phyloP scores from a whole-genome alignment of 2,888 invertebrate genomes.

The Cancer borealis region DNA sequence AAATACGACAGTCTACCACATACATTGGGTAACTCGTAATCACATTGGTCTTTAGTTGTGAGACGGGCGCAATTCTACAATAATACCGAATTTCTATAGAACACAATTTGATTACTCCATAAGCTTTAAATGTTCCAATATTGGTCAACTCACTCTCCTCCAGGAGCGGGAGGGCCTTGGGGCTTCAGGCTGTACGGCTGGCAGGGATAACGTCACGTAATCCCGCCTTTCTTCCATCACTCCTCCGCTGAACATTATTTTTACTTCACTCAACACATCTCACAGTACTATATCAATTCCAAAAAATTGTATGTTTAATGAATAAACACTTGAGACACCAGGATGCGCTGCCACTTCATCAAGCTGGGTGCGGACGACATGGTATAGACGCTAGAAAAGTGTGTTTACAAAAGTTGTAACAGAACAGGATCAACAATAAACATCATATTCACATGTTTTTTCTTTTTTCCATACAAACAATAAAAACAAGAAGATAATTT shows the following conservation, averaged over 20 bases:
- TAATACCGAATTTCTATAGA: too few relatives aligned
- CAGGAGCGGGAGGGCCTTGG: slow-evolving; percentile 53
- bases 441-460: too few relatives aligned
- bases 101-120: too few relatives aligned
- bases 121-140: too few relatives aligned
- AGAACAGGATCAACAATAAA: neutral
- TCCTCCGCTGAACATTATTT: slow-evolving; percentile 49
- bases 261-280: neutral
- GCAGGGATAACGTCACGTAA: slow-evolving; percentile 71
- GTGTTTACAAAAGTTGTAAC: neutral
- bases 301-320: neutral
- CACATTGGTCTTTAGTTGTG: too few relatives aligned
- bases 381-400: neutral
- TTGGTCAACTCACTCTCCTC: slow-evolving; percentile 61
- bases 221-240: slow-evolving; percentile 70
- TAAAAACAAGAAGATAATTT: too few relatives aligned
- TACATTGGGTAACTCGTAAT: too few relatives aligned
- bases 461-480: too few relatives aligned
- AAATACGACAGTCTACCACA: too few relatives aligned
- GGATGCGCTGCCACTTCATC: neutral
- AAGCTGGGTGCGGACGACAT: neutral
- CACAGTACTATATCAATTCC: neutral
- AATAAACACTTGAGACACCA: neutral
- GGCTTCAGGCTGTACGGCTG: slow-evolving; percentile 24
- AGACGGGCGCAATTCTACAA: too few relatives aligned